These are phyloP conservation scores for Papilio protenor DNA, from an alignment of 2,888 invertebrate species.

Conservation along the genomic window DNA sequence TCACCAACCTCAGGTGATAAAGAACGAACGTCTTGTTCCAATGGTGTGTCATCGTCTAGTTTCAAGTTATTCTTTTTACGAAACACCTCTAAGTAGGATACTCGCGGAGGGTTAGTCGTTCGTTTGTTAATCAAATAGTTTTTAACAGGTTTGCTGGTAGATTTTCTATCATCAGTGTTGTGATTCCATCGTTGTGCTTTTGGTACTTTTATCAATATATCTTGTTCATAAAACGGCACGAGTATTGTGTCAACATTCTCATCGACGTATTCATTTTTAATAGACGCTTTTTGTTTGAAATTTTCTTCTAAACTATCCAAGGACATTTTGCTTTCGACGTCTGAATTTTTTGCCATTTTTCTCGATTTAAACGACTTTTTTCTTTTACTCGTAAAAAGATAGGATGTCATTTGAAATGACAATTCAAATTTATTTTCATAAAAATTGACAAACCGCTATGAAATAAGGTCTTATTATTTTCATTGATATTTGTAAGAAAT, in stretches of 20 bases:
- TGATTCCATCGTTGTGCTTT: constrained; percentile 61
- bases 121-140: constrained; percentile 72
- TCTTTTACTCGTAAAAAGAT: constrained; percentile 66
- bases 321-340: constrained; percentile 69
- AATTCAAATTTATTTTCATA: constrained; percentile 37
- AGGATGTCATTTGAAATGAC: constrained; percentile 62
- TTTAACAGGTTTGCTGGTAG: constrained; percentile 42
- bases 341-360: constrained; percentile 65
- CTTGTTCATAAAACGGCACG: constrained; percentile 80
- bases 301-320: constrained; percentile 72
- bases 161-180: constrained; percentile 50
- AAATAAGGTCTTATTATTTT: neutral
- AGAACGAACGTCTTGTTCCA: constrained; percentile 66
- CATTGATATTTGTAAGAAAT: neutral
- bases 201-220: constrained; percentile 74
- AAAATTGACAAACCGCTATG: constrained; percentile 32
- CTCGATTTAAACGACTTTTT: constrained; percentile 55
- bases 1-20: constrained; percentile 76
- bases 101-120: constrained; percentile 55
- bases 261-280: constrained; percentile 53
- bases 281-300: constrained; percentile 55
- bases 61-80: constrained; percentile 67
- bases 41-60: constrained; percentile 46
- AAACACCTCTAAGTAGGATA: constrained; percentile 73
- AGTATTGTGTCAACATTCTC: constrained; percentile 75